These are phyloP conservation scores for Sander lucioperca DNA, from an alignment of 2,113 vertebrate species.

Conservation along the genomic window DNA sequence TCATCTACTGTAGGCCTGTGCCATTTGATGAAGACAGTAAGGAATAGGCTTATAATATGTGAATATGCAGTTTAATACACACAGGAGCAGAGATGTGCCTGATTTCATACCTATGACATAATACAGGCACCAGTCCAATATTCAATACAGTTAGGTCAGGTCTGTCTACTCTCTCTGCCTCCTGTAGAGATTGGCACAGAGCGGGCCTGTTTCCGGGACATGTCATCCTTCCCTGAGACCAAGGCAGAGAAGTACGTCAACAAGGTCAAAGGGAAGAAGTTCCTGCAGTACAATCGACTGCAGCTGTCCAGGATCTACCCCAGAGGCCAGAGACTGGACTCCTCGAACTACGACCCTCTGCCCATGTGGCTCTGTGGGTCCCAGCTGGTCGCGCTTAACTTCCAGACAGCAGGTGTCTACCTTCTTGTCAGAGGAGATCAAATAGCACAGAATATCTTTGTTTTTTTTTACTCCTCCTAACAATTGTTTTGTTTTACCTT, in stretches of 20 bases:
- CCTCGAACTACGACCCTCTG: slow-evolving; percentile 97
- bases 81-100: neutral
- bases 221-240: slow-evolving; percentile 99
- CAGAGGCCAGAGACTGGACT: slow-evolving; percentile 96
- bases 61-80: neutral
- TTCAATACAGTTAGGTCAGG: neutral
- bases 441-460: neutral
- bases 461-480: neutral
- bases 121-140: neutral
- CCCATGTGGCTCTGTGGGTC: slow-evolving; percentile 99
- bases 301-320: slow-evolving; percentile 99
- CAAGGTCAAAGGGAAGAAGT: slow-evolving; percentile 96
- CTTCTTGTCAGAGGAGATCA: neutral
- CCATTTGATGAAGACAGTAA: slow-evolving; percentile 99
- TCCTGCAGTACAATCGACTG: slow-evolving; percentile 97
- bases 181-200: slow-evolving; percentile 94
- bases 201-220: slow-evolving; percentile 95
- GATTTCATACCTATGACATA: neutral
- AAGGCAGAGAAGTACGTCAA: slow-evolving; percentile 98
- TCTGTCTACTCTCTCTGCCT: neutral
- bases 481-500: neutral
- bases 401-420: slow-evolving; percentile 96
- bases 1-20: slow-evolving; percentile 97
- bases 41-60: slow-evolving; percentile 41
- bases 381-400: slow-evolving; percentile 98